phyloP scores from a whole-genome alignment of 1,140 invertebrate species.

The Drosophila subpulchrella region DNA sequence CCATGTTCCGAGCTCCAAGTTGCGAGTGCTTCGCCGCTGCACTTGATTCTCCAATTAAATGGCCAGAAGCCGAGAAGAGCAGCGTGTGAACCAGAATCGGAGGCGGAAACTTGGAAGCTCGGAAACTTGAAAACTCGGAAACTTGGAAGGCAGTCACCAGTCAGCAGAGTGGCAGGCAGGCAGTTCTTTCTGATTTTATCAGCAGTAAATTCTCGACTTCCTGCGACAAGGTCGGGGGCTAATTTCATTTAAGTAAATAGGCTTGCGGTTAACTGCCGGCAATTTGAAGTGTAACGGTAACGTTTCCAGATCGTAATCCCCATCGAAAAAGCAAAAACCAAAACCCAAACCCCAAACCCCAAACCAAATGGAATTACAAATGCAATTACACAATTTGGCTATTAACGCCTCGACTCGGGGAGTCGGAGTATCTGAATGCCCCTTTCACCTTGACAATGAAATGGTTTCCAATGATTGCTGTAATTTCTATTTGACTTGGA shows the following conservation, averaged over 20 bases:
- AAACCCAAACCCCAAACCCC: too few relatives aligned
- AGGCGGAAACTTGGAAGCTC: conserved; percentile 32
- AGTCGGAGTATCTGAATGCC: neutral
- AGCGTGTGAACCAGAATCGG: conserved; percentile 62
- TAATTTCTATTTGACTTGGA: conserved; percentile 47
- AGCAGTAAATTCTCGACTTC: conserved; percentile 67
- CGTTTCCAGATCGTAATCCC: conserved; percentile 9
- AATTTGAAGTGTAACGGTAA: conserved; percentile 74
- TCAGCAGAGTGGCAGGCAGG: conserved; percentile 11
- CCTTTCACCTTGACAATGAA: conserved; percentile 77
- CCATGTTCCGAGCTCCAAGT: neutral
- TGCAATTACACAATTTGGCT: conserved; percentile 77
- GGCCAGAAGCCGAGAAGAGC: conserved; percentile 34
- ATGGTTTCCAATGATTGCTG: conserved; percentile 69
- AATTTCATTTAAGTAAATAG: conserved; percentile 78
- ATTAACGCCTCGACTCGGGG: conserved; percentile 63
- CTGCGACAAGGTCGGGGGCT: conserved; percentile 70
- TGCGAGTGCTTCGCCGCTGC: conserved; percentile 31
- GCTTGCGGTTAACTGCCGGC: conserved; percentile 57
- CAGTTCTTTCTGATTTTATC: conserved; percentile 66
- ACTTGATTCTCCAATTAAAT: conserved; percentile 79
- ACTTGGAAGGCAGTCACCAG: conserved; percentile 10
- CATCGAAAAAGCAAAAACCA: conserved; percentile 9
- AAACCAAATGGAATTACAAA: conserved; percentile 36
- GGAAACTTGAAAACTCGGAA: neutral